Evolutionary conservation across 2,797 vertebrate species (phyloP).

Genomic region (Emydoidea blandingii): DNA sequence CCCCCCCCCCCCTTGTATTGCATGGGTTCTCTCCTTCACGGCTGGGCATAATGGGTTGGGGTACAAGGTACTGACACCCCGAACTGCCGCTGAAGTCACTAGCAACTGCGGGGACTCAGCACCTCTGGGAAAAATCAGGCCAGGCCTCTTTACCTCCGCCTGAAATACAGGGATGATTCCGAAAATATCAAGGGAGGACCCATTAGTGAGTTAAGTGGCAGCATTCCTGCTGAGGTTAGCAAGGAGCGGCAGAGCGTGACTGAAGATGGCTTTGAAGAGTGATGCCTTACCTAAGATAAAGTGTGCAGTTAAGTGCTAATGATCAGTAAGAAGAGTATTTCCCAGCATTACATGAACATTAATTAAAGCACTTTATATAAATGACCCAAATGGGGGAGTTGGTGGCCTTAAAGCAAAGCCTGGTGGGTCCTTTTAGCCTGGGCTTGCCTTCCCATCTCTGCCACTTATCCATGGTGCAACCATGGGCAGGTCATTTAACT

Average conservation of each 20-base stretch:
- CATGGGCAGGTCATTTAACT: neutral
- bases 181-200: neutral
- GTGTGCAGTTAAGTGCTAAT: neutral
- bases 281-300: neutral
- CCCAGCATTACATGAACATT: neutral
- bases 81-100: neutral
- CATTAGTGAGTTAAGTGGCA: neutral
- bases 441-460: neutral
- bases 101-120: neutral
- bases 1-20: neutral
- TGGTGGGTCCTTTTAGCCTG: neutral
- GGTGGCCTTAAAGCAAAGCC: neutral
- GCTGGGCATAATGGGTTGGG: neutral
- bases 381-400: neutral
- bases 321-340: neutral
- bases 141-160: neutral
- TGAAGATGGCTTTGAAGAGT: neutral
- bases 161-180: neutral
- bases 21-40: neutral
- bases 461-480: neutral
- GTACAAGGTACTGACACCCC: no score
- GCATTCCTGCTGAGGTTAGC: neutral
- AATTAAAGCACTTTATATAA: neutral
- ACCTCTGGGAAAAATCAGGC: neutral
- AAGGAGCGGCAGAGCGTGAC: neutral